phyloP scores from a whole-genome alignment of 2,888 invertebrate genomes.

The Drosophila rubida region DNA sequence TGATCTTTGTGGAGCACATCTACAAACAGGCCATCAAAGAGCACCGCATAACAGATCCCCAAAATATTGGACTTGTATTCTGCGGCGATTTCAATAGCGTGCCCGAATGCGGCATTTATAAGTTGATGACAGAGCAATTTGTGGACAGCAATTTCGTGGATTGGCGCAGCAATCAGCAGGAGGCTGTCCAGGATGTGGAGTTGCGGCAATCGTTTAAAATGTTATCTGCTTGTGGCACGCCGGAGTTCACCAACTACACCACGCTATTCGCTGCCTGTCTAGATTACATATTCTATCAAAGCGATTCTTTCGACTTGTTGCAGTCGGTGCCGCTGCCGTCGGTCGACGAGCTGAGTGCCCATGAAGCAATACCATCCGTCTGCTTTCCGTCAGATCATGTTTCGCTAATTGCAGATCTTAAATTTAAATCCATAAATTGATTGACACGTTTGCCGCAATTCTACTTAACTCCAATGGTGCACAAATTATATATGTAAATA shows the following conservation, averaged over 20 bases:
- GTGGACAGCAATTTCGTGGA: constrained; percentile 89
- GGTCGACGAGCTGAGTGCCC: constrained; percentile 89
- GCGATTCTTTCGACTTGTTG: constrained; percentile 87
- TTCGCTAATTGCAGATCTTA: constrained; percentile 93
- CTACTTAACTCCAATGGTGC: not conserved
- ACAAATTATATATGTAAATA: not conserved
- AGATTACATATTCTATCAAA: constrained; percentile 96
- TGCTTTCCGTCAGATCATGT: constrained; percentile 98
- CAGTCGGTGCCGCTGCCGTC: constrained; percentile 93
- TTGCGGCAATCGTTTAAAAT: constrained; percentile 88
- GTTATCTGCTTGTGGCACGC: constrained; percentile 93
- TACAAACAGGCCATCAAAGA: constrained; percentile 79
- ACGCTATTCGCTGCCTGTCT: constrained; percentile 92
- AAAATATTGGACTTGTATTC: constrained; percentile 89
- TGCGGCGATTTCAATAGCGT: constrained; percentile 98
- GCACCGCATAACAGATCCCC: constrained; percentile 67
- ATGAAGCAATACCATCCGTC: constrained; percentile 93
- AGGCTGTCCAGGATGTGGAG: constrained; percentile 88
- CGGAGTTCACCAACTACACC: constrained; percentile 94
- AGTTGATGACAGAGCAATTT: constrained; percentile 89
- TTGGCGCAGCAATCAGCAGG: constrained; percentile 90
- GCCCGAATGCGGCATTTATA: constrained; percentile 92
- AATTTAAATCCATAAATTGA: constrained; percentile 68
- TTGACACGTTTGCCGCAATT: not conserved
- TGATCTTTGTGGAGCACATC: constrained; percentile 89